Evolutionary conservation across 2,113 vertebrate genomes (phyloP).

Genomic region (Phalacrocorax carbo): DNA sequence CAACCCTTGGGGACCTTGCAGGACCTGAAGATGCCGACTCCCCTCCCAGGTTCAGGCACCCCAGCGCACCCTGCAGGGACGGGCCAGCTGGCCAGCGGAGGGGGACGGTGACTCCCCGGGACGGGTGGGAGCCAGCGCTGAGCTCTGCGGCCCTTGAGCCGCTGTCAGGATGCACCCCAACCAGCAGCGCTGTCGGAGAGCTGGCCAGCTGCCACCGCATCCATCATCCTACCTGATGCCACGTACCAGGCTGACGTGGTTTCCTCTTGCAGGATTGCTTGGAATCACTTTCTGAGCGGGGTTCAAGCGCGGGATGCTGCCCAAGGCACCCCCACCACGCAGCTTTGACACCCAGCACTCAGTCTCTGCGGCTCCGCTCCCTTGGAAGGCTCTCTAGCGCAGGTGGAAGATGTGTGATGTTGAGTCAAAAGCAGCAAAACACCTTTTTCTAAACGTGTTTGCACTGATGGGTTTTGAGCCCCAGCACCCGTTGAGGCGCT

Average conservation of each 20-base stretch:
- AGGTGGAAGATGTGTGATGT: accelerated
- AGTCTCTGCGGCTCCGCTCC: neutral
- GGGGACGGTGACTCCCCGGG: accelerated
- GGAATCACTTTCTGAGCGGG: neutral
- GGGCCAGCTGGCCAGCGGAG: neutral
- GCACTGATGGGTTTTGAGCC: neutral
- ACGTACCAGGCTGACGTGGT: accelerated
- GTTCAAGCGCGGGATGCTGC: neutral
- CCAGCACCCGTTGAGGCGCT: neutral
- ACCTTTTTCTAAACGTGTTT: neutral
- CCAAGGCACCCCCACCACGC: neutral
- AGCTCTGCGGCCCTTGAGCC: neutral
- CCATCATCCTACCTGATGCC: neutral
- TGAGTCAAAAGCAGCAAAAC: neutral
- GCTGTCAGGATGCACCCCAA: neutral
- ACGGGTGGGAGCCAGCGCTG: accelerated
- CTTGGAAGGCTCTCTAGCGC: neutral
- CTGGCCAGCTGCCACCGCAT: neutral
- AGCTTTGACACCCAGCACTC: accelerated
- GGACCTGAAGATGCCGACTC: neutral
- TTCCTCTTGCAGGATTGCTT: neutral
- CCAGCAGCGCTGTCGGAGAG: accelerated
- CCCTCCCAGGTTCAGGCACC: neutral
- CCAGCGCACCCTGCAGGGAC: neutral
- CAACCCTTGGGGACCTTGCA: neutral